Conservation (phyloP, 2,113 vertebrate genomes). For the Amphiprion ocellaris region DNA sequence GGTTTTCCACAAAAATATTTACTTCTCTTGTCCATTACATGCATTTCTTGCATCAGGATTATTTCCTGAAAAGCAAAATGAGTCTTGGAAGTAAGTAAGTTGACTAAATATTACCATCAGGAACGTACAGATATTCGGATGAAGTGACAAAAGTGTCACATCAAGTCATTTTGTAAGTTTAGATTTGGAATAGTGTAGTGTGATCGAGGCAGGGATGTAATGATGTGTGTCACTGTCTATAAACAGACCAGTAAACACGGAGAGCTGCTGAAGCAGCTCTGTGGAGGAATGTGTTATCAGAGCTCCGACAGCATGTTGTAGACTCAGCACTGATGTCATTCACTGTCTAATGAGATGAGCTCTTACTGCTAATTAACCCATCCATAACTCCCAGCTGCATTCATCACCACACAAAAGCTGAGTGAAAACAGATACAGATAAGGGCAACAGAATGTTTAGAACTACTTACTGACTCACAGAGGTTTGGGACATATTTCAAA, state of each 20-base stretch:
- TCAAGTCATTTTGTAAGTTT: slow-evolving; percentile 20
- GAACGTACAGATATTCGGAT: slow-evolving; percentile 3
- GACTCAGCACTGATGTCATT: slow-evolving; percentile 65
- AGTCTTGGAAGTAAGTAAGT: too few species aligned
- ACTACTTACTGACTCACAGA: slow-evolving; percentile 10
- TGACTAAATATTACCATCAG: neutral
- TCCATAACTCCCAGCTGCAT: slow-evolving; percentile 71
- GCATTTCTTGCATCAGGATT: too few species aligned
- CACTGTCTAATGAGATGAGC: slow-evolving; percentile 79
- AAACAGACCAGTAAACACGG: slow-evolving; percentile 44
- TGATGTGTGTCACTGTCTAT: slow-evolving; percentile 45
- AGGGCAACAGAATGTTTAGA: slow-evolving; percentile 39
- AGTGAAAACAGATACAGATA: slow-evolving; percentile 58
- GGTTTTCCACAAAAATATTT: neutral
- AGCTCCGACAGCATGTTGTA: slow-evolving; percentile 62
- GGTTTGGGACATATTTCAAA: neutral
- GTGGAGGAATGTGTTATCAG: slow-evolving; percentile 74
- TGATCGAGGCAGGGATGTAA: slow-evolving; percentile 11
- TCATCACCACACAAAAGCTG: slow-evolving; percentile 62
- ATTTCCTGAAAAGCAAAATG: too few species aligned
- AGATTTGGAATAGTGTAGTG: neutral
- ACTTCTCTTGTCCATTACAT: too few species aligned
- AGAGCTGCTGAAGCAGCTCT: slow-evolving; percentile 58
- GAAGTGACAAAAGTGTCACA: neutral
- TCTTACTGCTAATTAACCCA: slow-evolving; percentile 73